Base-by-base conservation (phyloP, 2,113 vertebrate genomes). In the Pseudorasbora parva region DNA sequence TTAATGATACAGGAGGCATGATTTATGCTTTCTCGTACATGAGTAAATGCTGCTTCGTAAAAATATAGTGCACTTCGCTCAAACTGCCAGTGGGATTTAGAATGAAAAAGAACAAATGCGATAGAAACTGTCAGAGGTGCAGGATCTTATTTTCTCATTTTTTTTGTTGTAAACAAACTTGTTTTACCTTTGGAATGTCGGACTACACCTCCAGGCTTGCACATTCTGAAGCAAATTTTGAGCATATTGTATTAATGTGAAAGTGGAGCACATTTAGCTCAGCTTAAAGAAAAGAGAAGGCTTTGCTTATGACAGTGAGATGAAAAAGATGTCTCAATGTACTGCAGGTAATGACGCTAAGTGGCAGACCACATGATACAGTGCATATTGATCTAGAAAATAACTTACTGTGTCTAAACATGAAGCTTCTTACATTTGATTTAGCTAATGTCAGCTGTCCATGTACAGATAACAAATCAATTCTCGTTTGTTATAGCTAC, bases 1-100 rank as follows among this genome's bases (percentile, higher is more conserved):
- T 93, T 93, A 94, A 94, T 92, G 93, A 91, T 88, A 92, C 89
- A 90, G 82, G 82, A 80, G 86, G 87, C 85, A 89, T 92, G 93
- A 94, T 94, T 94, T 94, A 95, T 94, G 91, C 83, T 66, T 79
- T 88, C 88, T 88, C 82, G 87, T 89, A 89, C 81, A 89, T 81
- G 90, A 88, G 88, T 93, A 92, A 93, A 92, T 90, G 89, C 88
- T 90, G 89, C 64, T 92, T 92, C 89, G 91, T 86, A 93, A 90
- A 92, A 93, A 92, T 90, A 91, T 90, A 88, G 90, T 51, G 15
- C 84, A 75, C 87, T 82, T 81, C 83, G 85, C 86, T 90, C 84
- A 87, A 89, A 81, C 91, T 88, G 81, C 64, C 85, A 85, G 83
- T 80, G 77, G 10, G 89, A 87, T 89, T 89, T 85, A 30, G 47